These are phyloP conservation scores for Plotosus lineatus DNA, from an alignment of 2,113 vertebrate genomes.

Conservation along the genomic window DNA sequence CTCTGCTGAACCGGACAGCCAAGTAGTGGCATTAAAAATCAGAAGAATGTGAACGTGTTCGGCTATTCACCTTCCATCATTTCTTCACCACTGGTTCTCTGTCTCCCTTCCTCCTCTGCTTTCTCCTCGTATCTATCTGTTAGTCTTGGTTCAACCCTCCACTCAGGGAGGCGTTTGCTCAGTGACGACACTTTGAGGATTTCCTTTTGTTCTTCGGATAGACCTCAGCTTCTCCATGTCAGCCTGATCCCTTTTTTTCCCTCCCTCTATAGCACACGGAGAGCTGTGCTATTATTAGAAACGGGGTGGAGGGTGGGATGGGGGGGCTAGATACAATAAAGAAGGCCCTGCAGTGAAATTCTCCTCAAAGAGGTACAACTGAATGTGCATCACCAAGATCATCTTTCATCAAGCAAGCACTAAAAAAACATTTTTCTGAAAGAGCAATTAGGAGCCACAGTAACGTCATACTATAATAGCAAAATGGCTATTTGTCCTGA, in stretches of 20 bases:
- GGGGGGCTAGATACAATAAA: conserved; percentile 36
- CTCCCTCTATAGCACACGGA: conserved; percentile 13
- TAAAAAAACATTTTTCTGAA: conserved; percentile 12
- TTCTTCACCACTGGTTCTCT: conserved; percentile 29
- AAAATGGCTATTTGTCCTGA: conserved; percentile 4
- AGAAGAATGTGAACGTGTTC: not conserved
- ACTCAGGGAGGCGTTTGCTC: conserved; percentile 23
- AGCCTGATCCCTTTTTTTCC: not conserved
- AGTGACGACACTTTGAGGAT: conserved; percentile 56
- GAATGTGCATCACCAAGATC: not conserved
- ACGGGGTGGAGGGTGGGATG: too few species aligned
- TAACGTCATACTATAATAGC: not conserved
- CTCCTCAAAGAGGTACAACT: conserved; percentile 9
- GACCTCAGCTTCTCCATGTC: conserved; percentile 26
- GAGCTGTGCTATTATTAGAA: conserved; percentile 51
- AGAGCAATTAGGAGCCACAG: conserved; percentile 15
- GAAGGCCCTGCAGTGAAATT: conserved; percentile 31
- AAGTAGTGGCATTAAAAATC: not conserved
- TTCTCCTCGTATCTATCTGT: conserved; percentile 33
- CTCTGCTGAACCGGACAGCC: conserved; percentile 57
- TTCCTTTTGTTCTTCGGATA: conserved; percentile 52
- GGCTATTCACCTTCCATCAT: conserved; percentile 20
- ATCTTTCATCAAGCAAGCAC: conserved; percentile 1
- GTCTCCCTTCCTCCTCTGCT: not conserved
- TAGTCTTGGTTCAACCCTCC: conserved; percentile 23